Base-by-base conservation (phyloP, 2,888 invertebrate species). In the Dorcus parallelipipedus region DNA sequence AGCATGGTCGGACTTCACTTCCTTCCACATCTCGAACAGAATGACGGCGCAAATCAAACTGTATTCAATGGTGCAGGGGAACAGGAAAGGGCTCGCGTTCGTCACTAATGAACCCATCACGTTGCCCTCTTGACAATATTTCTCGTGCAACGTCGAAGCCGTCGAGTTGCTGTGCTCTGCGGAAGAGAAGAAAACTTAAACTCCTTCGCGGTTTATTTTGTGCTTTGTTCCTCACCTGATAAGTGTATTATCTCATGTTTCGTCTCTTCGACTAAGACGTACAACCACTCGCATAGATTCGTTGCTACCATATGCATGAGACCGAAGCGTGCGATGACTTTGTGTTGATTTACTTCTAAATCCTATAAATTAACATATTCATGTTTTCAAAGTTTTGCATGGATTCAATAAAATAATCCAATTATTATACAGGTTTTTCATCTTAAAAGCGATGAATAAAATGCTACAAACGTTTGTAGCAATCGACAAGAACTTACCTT, bases 31-130 rank as follows among this genome's bases (percentile, higher is more conserved):
- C 45, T 96, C 93, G 76, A 95, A 96, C 52, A 97, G 81, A 63
- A 97, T 92, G 41, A 95, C 97, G 0, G 97, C 96, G 71, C 97
- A 96, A 64, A 97, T 95, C 54, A 97, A 82, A 49, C 95, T 95
- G 79, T 97, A 97, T 79, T 97, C 96, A 64, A 97, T 96, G 54
- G 88, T 88, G 57, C 96, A 96, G 0, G 97, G 97, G 71, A 95
- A 97, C 41, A 97, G 84, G 73, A 97, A 96, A 0, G 95, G 95
- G 45, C 94, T 93, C 0, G 95, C 94, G 68, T 94, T 93, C 76
- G 92, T 91, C 0, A 94, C 93, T 52, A 94, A 76, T 0, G 91
- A 89, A 9, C 93, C 66, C 71, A 74, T 74, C 2, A 72, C 65
- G 39, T 67, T 58, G 17, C 69, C 70, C 41, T 69, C 67, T 33